phyloP scores from a whole-genome alignment of 2,888 invertebrate species.

The Atethmia centrago region DNA sequence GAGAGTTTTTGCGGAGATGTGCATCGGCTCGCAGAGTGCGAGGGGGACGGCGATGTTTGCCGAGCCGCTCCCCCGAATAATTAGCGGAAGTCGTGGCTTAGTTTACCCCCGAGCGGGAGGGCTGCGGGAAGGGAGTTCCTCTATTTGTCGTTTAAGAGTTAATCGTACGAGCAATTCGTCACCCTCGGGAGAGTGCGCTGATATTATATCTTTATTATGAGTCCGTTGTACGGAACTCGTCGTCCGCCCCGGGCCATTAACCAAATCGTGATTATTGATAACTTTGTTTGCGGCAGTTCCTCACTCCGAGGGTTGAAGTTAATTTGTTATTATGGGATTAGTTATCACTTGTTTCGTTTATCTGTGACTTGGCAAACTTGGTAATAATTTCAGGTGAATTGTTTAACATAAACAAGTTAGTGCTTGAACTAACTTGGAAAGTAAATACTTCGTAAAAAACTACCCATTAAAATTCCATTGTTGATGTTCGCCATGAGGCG shows the following conservation, averaged over 20 bases:
- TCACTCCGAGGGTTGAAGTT: constrained; percentile 59
- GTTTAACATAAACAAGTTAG: constrained; percentile 29
- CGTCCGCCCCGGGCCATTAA: constrained; percentile 84
- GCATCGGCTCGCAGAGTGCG: constrained; percentile 86
- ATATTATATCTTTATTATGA: constrained; percentile 90
- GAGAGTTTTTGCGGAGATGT: constrained; percentile 90
- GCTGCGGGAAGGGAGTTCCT: constrained; percentile 87
- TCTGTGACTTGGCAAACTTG: constrained; percentile 9
- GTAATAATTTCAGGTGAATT: constrained; percentile 16
- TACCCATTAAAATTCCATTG: constrained; percentile 33
- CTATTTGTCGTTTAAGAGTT: constrained; percentile 91
- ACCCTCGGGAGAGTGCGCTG: constrained; percentile 87
- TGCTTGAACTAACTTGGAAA: constrained; percentile 9
- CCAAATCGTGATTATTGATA: constrained; percentile 89
- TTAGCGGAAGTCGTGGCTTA: constrained; percentile 90
- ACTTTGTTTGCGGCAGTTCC: constrained; percentile 78
- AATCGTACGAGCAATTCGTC: constrained; percentile 90
- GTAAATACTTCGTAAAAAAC: background rate
- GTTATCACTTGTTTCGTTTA: constrained; percentile 41
- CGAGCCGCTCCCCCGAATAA: constrained; percentile 87
- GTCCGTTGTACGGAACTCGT: constrained; percentile 76
- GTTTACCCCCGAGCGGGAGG: constrained; percentile 86
- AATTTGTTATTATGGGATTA: constrained; percentile 47
- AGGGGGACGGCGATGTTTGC: constrained; percentile 84
- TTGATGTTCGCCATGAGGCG: constrained; percentile 53